Base-by-base conservation (phyloP, 2,888 invertebrate species). In the Erpobdella octoculata region DNA sequence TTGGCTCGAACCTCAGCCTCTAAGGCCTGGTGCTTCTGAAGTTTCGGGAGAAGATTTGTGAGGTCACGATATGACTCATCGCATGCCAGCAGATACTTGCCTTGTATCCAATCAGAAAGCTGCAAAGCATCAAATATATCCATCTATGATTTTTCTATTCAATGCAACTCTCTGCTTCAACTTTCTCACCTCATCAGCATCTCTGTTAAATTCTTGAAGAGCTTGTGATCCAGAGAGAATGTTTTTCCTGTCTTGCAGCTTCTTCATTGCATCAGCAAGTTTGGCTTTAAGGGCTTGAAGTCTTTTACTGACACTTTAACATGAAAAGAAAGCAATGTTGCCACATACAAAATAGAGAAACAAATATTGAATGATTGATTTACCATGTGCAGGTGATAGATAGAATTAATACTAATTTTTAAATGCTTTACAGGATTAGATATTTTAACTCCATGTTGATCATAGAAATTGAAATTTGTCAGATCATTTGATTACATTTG, bases 1-100 rank as follows among this genome's bases (percentile, higher is more conserved):
- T 85, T 85, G 38, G 85, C 82, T 71, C 82, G 82, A 35, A 85
- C 79, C 75, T 85, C 85, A 0, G 84, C 82, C 73, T 85, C 85
- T 77, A 86, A 85, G 9, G 85, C 85, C 71, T 84, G 83, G 75
- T 85, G 85, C 77, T 84, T 84, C 77, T 84, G 81, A 31, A 85
- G 79, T 71, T 84, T 83, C 70, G 82, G 81, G 58, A 81, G 80
- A 61, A 85, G 84, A 82, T 96, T 95, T 53, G 88, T 89, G 25
- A 95, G 85, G 79, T 95, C 94, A 25, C 92, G 86, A 83, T 94
- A 95, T 74, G 90, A 93, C 82, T 95, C 93, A 78, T 96, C 95
- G 0, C 89, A 89, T 0, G 94, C 94, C 0, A 92, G 91, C 80
- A 90, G 89, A 69, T 90, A 88, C 84, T 97, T 97, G 79, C 95